Evolutionary conservation across 2,797 vertebrate genomes (phyloP).

Genomic region (Ispidina lecontei): DNA sequence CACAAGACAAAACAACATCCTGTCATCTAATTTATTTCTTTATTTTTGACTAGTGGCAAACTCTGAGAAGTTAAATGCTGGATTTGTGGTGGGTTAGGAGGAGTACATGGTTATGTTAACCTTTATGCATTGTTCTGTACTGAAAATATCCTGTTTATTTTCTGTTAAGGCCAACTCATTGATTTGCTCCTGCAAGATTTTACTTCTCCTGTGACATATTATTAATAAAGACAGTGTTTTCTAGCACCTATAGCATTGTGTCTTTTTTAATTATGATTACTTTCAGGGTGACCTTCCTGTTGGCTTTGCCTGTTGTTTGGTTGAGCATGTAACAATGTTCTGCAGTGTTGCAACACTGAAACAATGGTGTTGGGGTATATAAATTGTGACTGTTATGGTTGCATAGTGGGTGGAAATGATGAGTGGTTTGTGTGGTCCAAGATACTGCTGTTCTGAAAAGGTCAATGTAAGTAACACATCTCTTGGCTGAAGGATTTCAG

Average conservation of each 20-base stretch:
- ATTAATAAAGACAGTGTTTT: constrained; percentile 18
- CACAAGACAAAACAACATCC: not conserved
- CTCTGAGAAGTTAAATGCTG: not conserved
- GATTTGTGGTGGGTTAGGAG: not conserved
- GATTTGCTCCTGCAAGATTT: not conserved
- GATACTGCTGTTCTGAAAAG: not conserved
- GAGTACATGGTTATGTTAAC: not conserved
- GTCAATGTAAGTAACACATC: accelerated
- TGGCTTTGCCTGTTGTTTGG: not conserved
- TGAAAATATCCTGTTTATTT: not conserved
- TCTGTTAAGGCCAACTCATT: not conserved
- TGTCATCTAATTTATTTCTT: not conserved
- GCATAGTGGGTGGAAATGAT: accelerated
- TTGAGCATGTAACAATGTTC: not conserved
- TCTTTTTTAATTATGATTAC: not conserved
- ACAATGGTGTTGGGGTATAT: not conserved
- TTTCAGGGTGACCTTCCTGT: not conserved
- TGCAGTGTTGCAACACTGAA: not conserved
- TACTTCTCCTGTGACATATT: not conserved
- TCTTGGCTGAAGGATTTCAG: not conserved
- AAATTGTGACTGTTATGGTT: not conserved
- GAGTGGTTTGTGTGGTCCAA: not conserved
- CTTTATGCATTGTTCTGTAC: not conserved
- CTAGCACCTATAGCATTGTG: not conserved
- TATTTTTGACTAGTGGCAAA: not conserved